These are phyloP conservation scores for Podocnemis expansa DNA, from an alignment of 2,113 vertebrate genomes.

Conservation along the genomic window DNA sequence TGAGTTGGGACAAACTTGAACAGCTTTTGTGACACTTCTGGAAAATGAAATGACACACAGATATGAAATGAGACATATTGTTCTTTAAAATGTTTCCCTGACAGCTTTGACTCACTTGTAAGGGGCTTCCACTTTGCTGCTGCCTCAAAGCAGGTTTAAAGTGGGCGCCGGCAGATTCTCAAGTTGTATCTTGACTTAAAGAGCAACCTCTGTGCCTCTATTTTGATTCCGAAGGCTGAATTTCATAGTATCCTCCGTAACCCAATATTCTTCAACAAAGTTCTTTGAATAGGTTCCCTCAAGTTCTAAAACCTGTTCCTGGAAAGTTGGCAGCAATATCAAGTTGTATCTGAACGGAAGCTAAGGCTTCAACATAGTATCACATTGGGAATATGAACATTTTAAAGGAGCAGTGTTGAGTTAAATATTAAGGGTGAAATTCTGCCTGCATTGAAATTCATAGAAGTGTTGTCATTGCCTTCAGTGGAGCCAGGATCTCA, in stretches of 20 bases:
- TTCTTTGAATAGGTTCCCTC: background rate
- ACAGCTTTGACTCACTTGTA: background rate
- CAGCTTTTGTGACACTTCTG: background rate
- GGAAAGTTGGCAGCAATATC: background rate
- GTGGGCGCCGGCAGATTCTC: background rate
- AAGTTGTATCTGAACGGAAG: background rate
- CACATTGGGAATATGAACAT: background rate
- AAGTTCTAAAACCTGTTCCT: background rate
- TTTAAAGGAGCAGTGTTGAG: background rate
- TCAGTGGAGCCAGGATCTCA: accelerated
- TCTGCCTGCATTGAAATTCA: background rate
- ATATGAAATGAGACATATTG: background rate
- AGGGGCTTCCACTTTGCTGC: background rate
- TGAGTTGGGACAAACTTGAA: background rate
- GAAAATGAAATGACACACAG: background rate
- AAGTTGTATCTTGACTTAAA: background rate
- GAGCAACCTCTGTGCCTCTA: background rate
- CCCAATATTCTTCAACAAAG: background rate
- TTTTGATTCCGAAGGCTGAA: background rate
- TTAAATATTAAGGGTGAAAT: background rate
- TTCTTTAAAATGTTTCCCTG: background rate
- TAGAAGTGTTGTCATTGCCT: background rate
- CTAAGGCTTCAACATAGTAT: background rate
- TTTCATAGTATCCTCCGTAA: background rate
- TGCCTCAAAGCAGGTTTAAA: background rate